Base-by-base conservation (phyloP, 2,888 invertebrate species). In the Morpho achilles region DNA sequence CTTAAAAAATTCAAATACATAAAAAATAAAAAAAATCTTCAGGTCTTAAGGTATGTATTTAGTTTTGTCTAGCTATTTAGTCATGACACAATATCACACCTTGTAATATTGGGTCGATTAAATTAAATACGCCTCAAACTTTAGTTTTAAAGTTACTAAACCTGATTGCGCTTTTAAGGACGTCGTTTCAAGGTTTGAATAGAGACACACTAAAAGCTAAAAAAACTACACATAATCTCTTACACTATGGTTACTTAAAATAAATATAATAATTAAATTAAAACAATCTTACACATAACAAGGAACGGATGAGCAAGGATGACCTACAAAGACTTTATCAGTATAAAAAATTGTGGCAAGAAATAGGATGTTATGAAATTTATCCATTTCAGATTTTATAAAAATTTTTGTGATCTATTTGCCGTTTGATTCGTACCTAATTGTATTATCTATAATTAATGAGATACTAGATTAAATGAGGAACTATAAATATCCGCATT, bases 201-300 rank as follows among this genome's bases (percentile, higher is more conserved):
- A 47, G 43, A 23, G 47, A 47, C 46, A 32, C 48, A 46, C 50
- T 51, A 23, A 42, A 51, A 44, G 23, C 44, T 3, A 22, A 42
- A 46, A n/a, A 49, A 55, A 49, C 43, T 32, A 39, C 42, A 50
- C 44, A 56, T 16, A 49, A 32, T 23, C 48, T 16, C 16, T 16
- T 16, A 16, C 16, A 41, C 44, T 50, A 10, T 51, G 41, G 16
- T 47, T 45, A 53, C n/a, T 57, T 23, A 52, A 53, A 62, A 64
- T 66, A 67, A 65, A 64, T 65, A 64, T 61, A 61, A 62, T 65
- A 48, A 60, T 62, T 63, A 63, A 66, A 62, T 62, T 66, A 64
- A 53, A 66, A 64, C 62, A 61, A 60, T 53, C 55, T 67, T 63
- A 58, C 61, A 10, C 45, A 46, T 63, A 60, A 22, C 32, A 56